Conservation (phyloP, 2,113 vertebrate species). For the Carettochelys insculpta region DNA sequence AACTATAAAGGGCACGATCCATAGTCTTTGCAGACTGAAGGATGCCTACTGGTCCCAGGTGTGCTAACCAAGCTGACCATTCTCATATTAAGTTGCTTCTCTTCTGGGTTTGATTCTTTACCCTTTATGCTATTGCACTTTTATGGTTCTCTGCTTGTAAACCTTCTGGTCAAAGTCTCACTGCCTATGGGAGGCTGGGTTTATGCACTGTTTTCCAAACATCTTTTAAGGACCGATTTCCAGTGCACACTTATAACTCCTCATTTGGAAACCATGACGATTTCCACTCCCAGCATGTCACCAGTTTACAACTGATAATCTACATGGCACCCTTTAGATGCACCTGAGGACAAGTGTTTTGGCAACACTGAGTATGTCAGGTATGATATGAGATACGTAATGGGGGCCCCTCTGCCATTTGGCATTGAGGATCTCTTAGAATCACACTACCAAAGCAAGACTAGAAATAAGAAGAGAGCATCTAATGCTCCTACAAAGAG, state of each 20-base stretch:
- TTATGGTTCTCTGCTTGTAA: neutral
- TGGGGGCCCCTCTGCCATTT: neutral
- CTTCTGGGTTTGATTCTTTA: neutral
- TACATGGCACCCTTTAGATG: neutral
- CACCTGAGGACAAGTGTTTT: too few relatives aligned
- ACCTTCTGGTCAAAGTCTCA: neutral
- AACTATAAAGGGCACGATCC: too few relatives aligned
- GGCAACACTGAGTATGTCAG: neutral
- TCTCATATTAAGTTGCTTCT: neutral
- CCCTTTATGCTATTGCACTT: neutral
- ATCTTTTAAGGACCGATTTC: neutral
- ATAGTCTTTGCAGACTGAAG: too few relatives aligned
- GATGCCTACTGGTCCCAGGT: too few relatives aligned
- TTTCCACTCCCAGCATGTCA: neutral
- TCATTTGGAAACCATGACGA: neutral
- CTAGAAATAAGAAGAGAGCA: slow-evolving; percentile 6
- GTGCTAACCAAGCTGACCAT: neutral
- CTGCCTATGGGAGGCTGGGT: neutral
- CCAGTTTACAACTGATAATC: neutral
- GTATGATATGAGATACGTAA: neutral
- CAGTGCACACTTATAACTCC: neutral
- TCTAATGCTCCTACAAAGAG: slow-evolving; percentile 20
- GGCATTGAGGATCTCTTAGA: neutral
- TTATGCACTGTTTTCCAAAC: neutral
- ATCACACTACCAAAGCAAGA: neutral